Conservation (phyloP, 1,140 invertebrate genomes). For the Frieseomelitta varia region DNA sequence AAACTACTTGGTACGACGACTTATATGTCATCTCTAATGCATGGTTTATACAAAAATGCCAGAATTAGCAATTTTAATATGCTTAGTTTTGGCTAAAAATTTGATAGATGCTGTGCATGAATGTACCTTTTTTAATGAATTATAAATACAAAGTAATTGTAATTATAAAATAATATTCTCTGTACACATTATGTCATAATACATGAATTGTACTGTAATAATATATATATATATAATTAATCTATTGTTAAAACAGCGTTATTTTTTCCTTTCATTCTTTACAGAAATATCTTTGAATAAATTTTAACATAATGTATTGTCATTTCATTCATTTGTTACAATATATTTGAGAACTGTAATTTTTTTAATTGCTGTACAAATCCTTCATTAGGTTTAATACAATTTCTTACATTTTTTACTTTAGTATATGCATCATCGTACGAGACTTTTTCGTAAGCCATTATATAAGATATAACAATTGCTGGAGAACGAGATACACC, state of each 20-base stretch:
- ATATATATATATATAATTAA: conserved; percentile 63
- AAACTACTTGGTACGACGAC: conserved; percentile 78
- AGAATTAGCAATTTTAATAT: conserved; percentile 74
- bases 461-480: conserved; percentile 92
- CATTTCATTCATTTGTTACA: background rate
- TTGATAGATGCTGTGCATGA: conserved; percentile 78
- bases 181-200: conserved; percentile 77
- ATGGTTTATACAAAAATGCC: conserved; percentile 68
- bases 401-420: conserved; percentile 86
- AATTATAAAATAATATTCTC: conserved; percentile 78
- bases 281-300: conserved; percentile 24
- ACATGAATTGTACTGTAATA: conserved; percentile 76
- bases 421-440: conserved; percentile 88
- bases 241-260: conserved; percentile 45
- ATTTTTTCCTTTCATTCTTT: conserved; percentile 33
- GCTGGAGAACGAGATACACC: conserved; percentile 94
- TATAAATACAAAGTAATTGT: conserved; percentile 76
- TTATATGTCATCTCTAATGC: conserved; percentile 74
- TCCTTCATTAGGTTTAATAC: conserved; percentile 90
- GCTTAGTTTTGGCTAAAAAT: conserved; percentile 75
- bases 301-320: background rate
- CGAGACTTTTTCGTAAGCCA: conserved; percentile 85
- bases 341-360: conserved; percentile 51
- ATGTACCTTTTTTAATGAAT: conserved; percentile 77
- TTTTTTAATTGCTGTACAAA: conserved; percentile 87